phyloP scores from a whole-genome alignment of 2,113 vertebrate genomes.

The Callipepla squamata region DNA sequence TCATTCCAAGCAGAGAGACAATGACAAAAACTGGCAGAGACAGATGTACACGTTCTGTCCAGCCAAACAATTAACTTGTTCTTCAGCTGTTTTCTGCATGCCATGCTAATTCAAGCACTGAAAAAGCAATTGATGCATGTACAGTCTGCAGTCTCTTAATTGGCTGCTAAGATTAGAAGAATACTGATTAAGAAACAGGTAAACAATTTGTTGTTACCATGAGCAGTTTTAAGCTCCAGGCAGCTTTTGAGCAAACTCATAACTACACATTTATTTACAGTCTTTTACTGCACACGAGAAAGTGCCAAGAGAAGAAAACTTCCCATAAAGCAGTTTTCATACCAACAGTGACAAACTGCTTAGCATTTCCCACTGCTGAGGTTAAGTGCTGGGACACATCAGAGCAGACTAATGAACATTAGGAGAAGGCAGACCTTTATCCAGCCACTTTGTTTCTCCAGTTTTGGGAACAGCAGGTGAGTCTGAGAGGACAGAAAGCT shows the following conservation, averaged over 20 bases:
- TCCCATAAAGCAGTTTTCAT: background rate
- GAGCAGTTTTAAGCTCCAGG: background rate
- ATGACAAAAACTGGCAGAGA: conserved; percentile 3
- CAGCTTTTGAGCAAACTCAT: background rate
- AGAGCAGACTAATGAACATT: background rate
- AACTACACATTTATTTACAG: background rate
- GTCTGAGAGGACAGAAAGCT: background rate
- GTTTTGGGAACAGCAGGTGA: background rate
- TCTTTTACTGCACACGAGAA: background rate
- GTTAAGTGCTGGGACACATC: background rate
- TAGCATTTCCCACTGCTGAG: background rate
- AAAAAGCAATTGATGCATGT: background rate
- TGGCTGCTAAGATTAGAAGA: conserved; percentile 11
- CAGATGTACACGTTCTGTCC: accelerated
- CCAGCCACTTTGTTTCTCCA: background rate
- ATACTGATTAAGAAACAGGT: background rate
- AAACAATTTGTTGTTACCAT: background rate
- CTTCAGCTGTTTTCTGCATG: background rate
- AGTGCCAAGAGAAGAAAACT: background rate
- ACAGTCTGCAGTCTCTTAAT: background rate
- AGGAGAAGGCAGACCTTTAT: background rate
- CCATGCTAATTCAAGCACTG: background rate
- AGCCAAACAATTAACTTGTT: background rate
- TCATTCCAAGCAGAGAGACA: background rate
- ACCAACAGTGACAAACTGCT: background rate